Conservation (phyloP, 1,140 invertebrate species). For the Hycleus phaleratus region DNA sequence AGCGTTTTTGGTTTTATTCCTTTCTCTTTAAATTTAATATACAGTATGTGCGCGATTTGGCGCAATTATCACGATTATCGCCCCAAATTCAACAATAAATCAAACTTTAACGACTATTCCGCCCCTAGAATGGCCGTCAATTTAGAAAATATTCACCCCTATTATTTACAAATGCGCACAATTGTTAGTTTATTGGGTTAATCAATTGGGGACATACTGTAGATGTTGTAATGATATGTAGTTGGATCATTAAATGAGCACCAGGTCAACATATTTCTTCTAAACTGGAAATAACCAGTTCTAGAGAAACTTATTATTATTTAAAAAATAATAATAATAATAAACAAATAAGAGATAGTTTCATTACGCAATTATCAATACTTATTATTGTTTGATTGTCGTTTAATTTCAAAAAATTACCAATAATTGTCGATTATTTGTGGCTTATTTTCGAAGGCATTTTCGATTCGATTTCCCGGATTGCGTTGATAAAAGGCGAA, state of each 20-base stretch:
- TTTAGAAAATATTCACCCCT: neutral
- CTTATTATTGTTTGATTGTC: too few species aligned
- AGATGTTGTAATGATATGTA: neutral
- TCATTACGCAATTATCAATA: too few species aligned
- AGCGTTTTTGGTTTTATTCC: neutral
- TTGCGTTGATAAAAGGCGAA: too few species aligned
- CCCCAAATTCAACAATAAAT: neutral
- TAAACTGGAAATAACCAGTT: constrained; percentile 20
- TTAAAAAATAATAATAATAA: too few species aligned
- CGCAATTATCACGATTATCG: neutral
- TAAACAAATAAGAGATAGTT: too few species aligned
- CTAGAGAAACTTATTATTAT: too few species aligned
- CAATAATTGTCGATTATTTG: too few species aligned
- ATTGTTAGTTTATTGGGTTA: neutral
- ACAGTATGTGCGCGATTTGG: neutral
- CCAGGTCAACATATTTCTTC: constrained; percentile 9
- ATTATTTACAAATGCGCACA: neutral
- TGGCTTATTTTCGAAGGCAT: too few species aligned
- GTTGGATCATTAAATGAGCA: neutral
- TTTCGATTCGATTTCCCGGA: too few species aligned
- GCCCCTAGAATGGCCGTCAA: neutral
- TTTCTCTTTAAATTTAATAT: constrained; percentile 9
- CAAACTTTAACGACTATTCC: neutral
- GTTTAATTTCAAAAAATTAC: too few species aligned
- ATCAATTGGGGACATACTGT: neutral